phyloP scores from a whole-genome alignment of 1,140 invertebrate species.

The Andricus grossulariae region DNA sequence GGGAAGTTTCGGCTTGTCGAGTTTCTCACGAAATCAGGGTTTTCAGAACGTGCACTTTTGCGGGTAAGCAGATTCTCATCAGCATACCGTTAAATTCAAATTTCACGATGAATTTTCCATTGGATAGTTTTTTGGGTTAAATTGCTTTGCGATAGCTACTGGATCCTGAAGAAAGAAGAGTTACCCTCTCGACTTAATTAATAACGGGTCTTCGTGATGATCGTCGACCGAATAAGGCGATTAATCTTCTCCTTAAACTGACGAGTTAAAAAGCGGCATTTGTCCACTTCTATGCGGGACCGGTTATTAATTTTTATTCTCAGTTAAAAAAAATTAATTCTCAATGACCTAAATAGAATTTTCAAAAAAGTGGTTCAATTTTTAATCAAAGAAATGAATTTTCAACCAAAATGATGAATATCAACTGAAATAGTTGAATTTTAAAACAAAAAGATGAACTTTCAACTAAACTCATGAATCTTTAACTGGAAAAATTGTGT shows the following conservation, averaged over 20 bases:
- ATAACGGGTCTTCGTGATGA: not conserved
- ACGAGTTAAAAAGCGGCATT: not conserved
- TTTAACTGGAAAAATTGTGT: too few species aligned
- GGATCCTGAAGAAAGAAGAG: not conserved
- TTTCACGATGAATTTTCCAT: constrained; percentile 29
- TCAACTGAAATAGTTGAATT: too few species aligned
- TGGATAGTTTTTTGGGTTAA: constrained; percentile 16
- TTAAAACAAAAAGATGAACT: too few species aligned
- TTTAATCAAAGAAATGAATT: too few species aligned
- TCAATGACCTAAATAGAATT: too few species aligned
- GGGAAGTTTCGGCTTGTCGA: not conserved
- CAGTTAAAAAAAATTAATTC: too few species aligned
- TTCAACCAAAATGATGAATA: too few species aligned
- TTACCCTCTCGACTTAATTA: constrained; percentile 18
- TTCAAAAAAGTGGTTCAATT: too few species aligned
- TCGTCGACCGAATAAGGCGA: not conserved
- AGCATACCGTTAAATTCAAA: constrained; percentile 10
- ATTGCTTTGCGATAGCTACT: constrained; percentile 2
- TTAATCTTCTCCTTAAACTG: constrained; percentile 2
- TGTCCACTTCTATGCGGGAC: too few species aligned
- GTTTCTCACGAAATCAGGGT: constrained; percentile 7
- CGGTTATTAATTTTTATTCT: too few species aligned
- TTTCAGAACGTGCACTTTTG: constrained; percentile 24
- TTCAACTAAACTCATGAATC: too few species aligned
- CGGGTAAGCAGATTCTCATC: constrained; percentile 24